Evolutionary conservation across 2,113 vertebrate species (phyloP).

Genomic region (Dromas ardeola): DNA sequence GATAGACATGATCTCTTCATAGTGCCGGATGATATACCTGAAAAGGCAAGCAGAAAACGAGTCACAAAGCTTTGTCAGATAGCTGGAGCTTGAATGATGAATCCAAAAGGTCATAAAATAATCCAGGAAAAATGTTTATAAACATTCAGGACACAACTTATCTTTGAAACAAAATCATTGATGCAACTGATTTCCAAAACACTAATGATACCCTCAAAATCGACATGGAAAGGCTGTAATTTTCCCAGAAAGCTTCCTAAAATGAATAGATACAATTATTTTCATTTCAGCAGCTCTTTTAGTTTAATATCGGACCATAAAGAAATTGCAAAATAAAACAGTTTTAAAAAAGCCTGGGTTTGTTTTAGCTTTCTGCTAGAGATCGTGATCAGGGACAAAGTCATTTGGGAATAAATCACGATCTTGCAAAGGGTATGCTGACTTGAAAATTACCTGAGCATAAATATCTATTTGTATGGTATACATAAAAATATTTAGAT

Average conservation of each 20-base stretch:
- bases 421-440: not conserved
- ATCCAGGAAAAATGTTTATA: not conserved
- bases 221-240: not conserved
- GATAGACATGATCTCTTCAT: not conserved
- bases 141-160: not conserved
- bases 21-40: not conserved
- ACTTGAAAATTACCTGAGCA: not conserved
- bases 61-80: not conserved
- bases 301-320: not conserved
- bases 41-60: not conserved
- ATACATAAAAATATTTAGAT: not conserved
- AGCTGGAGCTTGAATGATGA: not conserved
- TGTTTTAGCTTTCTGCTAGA: not conserved
- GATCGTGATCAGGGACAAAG: rapidly evolving
- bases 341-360: not conserved
- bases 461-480: not conserved
- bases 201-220: not conserved
- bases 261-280: not conserved
- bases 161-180: not conserved
- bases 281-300: not conserved
- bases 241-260: not conserved
- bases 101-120: not conserved
- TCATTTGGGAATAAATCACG: not conserved
- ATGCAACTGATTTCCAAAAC: not conserved
- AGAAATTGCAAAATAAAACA: not conserved